Conservation (phyloP, 2,113 vertebrate species). For the Trinectes maculatus region DNA sequence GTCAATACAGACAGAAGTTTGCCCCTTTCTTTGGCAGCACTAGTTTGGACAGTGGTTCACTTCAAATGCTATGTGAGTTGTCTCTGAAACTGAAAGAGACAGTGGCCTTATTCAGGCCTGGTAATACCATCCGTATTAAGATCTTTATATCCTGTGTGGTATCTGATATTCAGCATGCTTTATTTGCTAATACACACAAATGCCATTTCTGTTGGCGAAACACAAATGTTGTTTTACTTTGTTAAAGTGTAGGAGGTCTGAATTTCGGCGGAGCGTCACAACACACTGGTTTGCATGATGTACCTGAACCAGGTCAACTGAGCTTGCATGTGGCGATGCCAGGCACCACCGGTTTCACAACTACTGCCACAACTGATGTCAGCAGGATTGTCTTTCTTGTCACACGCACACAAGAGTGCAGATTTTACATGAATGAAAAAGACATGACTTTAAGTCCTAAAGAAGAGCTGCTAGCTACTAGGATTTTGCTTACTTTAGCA, state of each 20-base stretch:
- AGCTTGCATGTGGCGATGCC: slow-evolving; percentile 56
- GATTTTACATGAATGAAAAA: slow-evolving; percentile 7
- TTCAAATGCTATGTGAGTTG: slow-evolving; percentile 24
- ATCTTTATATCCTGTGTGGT: too few species aligned
- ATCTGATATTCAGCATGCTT: too few species aligned
- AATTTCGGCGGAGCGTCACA: too few species aligned
- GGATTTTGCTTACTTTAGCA: neutral
- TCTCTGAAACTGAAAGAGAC: neutral
- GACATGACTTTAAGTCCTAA: neutral
- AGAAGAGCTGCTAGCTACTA: neutral
- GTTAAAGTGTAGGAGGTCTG: too few species aligned
- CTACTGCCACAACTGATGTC: slow-evolving; percentile 18
- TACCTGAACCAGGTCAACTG: slow-evolving; percentile 69
- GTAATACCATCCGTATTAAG: too few species aligned
- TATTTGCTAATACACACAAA: too few species aligned
- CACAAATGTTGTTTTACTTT: too few species aligned
- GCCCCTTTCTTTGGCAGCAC: neutral
- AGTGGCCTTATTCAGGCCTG: too few species aligned
- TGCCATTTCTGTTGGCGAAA: slow-evolving; percentile 48
- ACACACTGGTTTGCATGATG: slow-evolving; percentile 31
- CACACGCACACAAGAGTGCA: neutral
- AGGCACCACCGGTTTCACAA: slow-evolving; percentile 42
- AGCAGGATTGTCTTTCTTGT: neutral
- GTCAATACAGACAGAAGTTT: neutral
- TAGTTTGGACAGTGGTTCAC: slow-evolving; percentile 53